Conservation (phyloP, 2,797 vertebrate species). For the Myotis daubentonii region DNA sequence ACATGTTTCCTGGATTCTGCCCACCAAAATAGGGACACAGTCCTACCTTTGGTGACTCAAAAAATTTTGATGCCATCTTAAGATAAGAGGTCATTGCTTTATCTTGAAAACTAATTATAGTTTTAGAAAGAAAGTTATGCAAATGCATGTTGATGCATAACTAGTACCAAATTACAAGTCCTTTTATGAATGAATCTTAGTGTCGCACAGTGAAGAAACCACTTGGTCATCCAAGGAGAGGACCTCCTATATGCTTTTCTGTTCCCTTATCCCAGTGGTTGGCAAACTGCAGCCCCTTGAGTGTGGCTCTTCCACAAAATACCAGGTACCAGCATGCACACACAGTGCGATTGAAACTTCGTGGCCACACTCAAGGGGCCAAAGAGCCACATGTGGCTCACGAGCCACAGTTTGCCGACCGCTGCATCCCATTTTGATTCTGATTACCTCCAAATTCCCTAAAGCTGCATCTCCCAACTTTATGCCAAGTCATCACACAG, state of each 20-base stretch:
- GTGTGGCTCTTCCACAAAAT: no score
- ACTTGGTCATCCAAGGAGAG: background rate
- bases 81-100: constrained; percentile 22
- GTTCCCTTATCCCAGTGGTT: background rate
- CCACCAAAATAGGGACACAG: background rate
- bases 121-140: constrained; percentile 3
- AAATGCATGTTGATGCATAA: background rate
- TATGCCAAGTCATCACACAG: background rate
- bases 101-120: background rate
- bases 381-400: no score
- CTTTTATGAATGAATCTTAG: background rate
- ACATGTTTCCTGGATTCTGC: background rate
- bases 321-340: no score
- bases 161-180: background rate
- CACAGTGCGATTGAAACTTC: no score
- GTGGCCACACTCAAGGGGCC: no score
- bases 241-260: constrained; percentile 4
- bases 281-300: no score
- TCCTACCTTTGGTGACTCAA: constrained; percentile 46
- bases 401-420: no score
- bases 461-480: background rate
- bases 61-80: constrained; percentile 13
- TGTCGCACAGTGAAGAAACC: constrained; percentile 4
- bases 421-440: background rate
- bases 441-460: background rate